Conservation (phyloP, 2,888 invertebrate species). For the Zhengitettix transpicula region DNA sequence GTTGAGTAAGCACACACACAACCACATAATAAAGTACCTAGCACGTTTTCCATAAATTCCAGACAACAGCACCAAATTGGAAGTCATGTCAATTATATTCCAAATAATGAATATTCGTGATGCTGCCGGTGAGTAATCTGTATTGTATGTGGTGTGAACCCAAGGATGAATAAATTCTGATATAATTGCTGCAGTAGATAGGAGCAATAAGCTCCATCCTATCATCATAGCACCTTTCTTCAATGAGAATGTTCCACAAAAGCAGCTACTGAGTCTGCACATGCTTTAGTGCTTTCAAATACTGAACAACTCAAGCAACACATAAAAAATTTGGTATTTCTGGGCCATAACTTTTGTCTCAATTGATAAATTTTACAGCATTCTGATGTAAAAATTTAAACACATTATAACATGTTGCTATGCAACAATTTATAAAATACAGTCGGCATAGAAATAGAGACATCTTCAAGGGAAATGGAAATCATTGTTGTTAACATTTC, state of each 20-base stretch:
- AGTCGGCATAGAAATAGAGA: too few species aligned
- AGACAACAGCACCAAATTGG: background rate
- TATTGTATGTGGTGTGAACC: background rate
- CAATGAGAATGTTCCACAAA: background rate
- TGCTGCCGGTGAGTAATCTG: background rate
- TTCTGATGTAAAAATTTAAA: too few species aligned
- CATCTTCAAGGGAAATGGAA: too few species aligned
- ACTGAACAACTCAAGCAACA: too few species aligned
- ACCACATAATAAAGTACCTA: background rate
- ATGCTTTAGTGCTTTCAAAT: background rate
- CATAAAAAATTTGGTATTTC: too few species aligned
- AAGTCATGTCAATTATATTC: background rate
- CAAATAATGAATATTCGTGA: background rate
- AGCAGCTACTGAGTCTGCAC: background rate
- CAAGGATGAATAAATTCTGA: background rate
- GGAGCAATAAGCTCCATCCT: background rate
- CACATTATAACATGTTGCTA: too few species aligned
- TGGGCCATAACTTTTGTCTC: too few species aligned
- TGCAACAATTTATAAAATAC: too few species aligned
- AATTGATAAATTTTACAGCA: too few species aligned
- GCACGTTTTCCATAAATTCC: background rate
- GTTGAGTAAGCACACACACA: background rate
- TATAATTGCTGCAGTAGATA: background rate
- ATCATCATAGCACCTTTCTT: background rate
- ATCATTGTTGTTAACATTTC: too few species aligned